Evolutionary conservation across 2,113 vertebrate genomes (phyloP).

Genomic region (Rhea americana): DNA sequence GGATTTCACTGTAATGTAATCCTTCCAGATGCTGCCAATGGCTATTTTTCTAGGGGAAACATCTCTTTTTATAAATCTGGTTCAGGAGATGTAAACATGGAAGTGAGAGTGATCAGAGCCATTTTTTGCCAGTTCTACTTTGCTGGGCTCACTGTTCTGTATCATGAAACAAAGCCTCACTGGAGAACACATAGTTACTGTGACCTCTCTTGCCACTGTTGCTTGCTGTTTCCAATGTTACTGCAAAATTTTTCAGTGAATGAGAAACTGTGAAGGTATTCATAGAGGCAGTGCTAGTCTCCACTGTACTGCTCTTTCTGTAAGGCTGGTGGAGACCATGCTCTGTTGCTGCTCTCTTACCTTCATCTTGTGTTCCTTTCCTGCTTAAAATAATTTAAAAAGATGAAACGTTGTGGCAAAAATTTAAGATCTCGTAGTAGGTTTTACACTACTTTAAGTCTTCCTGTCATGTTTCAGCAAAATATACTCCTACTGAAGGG

Average conservation of each 20-base stretch:
- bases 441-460: slow-evolving; percentile 6
- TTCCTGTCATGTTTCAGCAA: slow-evolving; percentile 25
- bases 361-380: not conserved
- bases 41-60: not conserved
- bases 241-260: not conserved
- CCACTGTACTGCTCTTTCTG: not conserved
- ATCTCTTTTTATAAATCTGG: not conserved
- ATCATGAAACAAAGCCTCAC: slow-evolving; percentile 19
- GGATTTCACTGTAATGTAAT: not conserved
- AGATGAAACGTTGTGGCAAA: not conserved
- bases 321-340: not conserved
- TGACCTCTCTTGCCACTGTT: not conserved
- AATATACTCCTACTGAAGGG: slow-evolving; percentile 1
- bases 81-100: slow-evolving; percentile 20
- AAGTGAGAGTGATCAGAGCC: not conserved
- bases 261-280: not conserved
- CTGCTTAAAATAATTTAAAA: not conserved
- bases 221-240: not conserved
- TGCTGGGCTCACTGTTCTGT: not conserved
- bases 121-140: slow-evolving; percentile 28
- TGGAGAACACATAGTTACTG: not conserved
- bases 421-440: not conserved
- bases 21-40: not conserved
- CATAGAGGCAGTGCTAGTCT: not conserved
- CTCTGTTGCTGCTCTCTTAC: not conserved